Conservation (phyloP, 2,888 invertebrate genomes). For the Aphodius sticticus region DNA sequence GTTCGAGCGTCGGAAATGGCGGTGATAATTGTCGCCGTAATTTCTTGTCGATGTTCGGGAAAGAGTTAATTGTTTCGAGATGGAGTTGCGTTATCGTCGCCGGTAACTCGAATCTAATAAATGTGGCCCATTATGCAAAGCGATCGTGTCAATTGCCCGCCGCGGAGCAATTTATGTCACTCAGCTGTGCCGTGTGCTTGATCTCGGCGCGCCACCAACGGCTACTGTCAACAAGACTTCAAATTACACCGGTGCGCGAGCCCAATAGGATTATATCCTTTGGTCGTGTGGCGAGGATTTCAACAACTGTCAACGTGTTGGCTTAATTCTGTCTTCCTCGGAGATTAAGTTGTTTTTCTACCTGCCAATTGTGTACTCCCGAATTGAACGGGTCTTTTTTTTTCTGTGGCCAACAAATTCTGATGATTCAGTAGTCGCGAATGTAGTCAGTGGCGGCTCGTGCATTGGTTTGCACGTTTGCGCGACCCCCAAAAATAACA, state of each 20-base stretch:
- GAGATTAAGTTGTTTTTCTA: neutral
- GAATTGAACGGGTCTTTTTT: neutral
- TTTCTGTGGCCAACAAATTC: too few relatives aligned
- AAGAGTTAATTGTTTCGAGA: neutral
- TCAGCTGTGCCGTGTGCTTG: neutral
- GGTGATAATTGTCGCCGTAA: neutral
- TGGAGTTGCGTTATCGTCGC: neutral
- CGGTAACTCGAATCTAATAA: neutral
- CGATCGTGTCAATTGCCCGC: constrained; percentile 4
- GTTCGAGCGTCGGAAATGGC: neutral
- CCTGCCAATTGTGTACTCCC: neutral
- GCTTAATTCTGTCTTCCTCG: neutral
- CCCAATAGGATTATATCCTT: constrained; percentile 4
- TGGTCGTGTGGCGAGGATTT: neutral
- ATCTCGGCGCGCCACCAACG: neutral
- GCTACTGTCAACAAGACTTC: constrained; percentile 4
- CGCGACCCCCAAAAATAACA: too few relatives aligned
- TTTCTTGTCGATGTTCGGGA: neutral
- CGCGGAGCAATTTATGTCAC: constrained; percentile 4
- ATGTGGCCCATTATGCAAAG: constrained; percentile 4
- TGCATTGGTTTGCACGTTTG: too few relatives aligned
- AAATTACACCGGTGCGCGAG: neutral
- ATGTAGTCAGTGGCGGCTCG: too few relatives aligned
- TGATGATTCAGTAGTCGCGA: neutral
- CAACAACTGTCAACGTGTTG: neutral